Percentiles rank a stretch among this genome's conserved stretches.
These are phyloP conservation scores for Hoplostethus atlanticus DNA, from an alignment of 2,797 vertebrate species.

Conservation along the genomic window DNA sequence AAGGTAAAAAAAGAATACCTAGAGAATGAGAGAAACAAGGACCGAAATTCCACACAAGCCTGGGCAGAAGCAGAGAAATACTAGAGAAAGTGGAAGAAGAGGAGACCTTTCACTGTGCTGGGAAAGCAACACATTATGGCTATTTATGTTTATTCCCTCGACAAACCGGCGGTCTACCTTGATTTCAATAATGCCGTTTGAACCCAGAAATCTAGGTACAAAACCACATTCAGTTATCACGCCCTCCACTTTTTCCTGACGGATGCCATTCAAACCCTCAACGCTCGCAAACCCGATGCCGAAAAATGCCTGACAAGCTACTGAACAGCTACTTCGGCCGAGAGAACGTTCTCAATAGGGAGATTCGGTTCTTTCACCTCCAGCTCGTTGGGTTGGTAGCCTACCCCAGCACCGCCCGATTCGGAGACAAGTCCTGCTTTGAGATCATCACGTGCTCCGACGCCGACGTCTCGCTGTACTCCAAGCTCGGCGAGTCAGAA, in stretches of 20 bases:
- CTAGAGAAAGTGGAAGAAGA: conserved; percentile 43
- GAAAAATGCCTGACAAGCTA: conserved; percentile 45
- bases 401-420: neutral
- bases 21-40: conserved; percentile 41
- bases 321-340: conserved; percentile 28
- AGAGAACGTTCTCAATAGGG: conserved; percentile 31
- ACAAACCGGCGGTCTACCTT: conserved; percentile 31
- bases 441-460: conserved; percentile 53
- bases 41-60: conserved; percentile 38
- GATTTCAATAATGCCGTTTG: conserved; percentile 61
- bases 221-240: conserved; percentile 54
- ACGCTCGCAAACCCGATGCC: neutral
- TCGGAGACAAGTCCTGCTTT: conserved; percentile 64
- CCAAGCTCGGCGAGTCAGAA: conserved; percentile 29
- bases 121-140: conserved; percentile 51
- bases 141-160: conserved; percentile 53
- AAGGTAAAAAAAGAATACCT: conserved; percentile 53
- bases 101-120: conserved; percentile 5
- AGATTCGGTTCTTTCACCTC: conserved; percentile 61
- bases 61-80: conserved; percentile 56
- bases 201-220: conserved; percentile 38
- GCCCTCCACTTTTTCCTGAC: conserved; percentile 62
- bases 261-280: conserved; percentile 52
- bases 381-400: conserved; percentile 50
- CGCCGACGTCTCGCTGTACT: conserved; percentile 59